Percentiles rank a stretch among this genome's conserved stretches.
Evolutionary conservation across 2,797 vertebrate genomes (phyloP).

Genomic region (Crenuchus spilurus): DNA sequence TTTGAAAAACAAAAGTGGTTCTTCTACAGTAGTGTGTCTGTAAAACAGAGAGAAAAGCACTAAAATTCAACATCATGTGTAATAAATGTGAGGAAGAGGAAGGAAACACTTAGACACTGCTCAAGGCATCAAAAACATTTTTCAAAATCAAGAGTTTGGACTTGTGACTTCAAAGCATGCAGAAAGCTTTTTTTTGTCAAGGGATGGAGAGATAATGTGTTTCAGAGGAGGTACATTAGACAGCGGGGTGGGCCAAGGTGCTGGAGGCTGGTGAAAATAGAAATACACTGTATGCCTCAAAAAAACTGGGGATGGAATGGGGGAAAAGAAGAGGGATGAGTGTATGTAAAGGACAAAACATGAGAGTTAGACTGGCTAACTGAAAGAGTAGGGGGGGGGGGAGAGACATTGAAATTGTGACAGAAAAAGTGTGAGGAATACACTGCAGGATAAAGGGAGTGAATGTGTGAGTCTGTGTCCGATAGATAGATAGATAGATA

Average conservation of each 20-base stretch:
- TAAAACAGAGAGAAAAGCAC: no score
- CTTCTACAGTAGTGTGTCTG: no score
- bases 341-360: background rate
- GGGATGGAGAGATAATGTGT: conserved; percentile 22
- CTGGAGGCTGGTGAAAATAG: conserved; percentile 21
- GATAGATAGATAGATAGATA: no score
- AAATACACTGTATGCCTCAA: background rate
- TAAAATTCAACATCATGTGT: no score
- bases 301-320: conserved; percentile 2
- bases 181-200: background rate
- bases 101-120: background rate
- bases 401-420: background rate
- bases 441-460: background rate
- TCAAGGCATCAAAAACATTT: background rate
- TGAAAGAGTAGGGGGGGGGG: background rate
- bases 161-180: background rate
- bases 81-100: no score
- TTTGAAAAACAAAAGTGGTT: no score
- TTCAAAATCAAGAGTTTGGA: background rate
- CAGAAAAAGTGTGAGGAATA: background rate
- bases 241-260: background rate
- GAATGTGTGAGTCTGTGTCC: no score
- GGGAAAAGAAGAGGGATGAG: conserved; percentile 41
- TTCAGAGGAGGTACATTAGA: background rate
- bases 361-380: no score